Percentiles rank a stretch among this genome's conserved stretches.
These are phyloP conservation scores for Mustela lutreola DNA, from an alignment of 2,113 vertebrate genomes.

Conservation along the genomic window DNA sequence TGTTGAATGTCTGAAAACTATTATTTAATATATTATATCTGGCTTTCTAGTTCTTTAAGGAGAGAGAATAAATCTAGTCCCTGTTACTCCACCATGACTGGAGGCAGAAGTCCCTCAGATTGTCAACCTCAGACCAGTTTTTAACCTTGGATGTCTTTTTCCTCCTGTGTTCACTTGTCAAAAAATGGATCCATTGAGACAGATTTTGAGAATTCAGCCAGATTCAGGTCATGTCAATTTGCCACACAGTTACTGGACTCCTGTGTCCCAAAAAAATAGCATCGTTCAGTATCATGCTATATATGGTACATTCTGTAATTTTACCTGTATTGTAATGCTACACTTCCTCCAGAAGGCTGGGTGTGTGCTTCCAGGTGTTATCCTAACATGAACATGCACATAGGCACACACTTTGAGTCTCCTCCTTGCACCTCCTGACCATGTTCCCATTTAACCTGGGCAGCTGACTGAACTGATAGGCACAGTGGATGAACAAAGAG, in stretches of 20 bases:
- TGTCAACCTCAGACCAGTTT: background rate
- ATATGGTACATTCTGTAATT: background rate
- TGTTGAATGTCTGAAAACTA: conserved; percentile 6
- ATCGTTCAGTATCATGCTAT: background rate
- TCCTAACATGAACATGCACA: background rate
- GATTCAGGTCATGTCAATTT: background rate
- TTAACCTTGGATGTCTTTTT: background rate
- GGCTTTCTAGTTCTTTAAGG: conserved; percentile 26
- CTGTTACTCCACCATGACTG: background rate
- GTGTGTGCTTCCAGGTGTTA: background rate
- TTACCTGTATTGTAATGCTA: background rate
- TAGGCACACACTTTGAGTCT: background rate
- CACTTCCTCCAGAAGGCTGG: background rate
- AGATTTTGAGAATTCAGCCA: conserved; percentile 26
- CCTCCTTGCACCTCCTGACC: background rate
- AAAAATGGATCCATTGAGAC: conserved; percentile 6
- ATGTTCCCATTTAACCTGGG: background rate
- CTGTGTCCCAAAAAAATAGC: background rate
- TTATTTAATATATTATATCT: background rate
- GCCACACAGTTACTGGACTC: background rate
- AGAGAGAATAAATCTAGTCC: background rate
- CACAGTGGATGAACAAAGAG: background rate
- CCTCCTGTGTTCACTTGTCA: background rate
- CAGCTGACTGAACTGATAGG: background rate
- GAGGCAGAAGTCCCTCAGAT: background rate